Percentiles rank a stretch among this genome's conserved stretches.
Evolutionary conservation across 1,140 invertebrate genomes (phyloP).

Genomic region (Ceratosolen fusciceps): DNA sequence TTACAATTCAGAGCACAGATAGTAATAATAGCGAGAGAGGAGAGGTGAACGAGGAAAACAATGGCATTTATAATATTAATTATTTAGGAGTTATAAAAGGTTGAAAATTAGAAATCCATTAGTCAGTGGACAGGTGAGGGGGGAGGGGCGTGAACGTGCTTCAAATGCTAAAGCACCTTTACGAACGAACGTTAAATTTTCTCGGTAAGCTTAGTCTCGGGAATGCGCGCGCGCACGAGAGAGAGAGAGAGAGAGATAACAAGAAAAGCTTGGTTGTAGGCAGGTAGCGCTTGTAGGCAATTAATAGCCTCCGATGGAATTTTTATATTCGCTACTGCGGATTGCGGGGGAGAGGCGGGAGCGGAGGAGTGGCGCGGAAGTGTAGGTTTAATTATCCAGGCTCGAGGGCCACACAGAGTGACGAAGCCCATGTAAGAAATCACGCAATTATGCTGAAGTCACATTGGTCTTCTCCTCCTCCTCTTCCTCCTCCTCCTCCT

Average conservation of each 20-base stretch:
- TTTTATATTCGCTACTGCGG: conserved; percentile 8
- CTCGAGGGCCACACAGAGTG: conserved; percentile 23
- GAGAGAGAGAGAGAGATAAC: no score
- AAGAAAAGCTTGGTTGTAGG: neutral
- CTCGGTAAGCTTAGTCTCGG: neutral
- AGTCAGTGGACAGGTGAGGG: no score
- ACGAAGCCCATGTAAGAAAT: conserved; percentile 24
- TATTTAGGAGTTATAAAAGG: no score
- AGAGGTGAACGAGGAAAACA: no score
- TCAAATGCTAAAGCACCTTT: no score
- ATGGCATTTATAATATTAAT: no score
- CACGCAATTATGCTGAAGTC: conserved; percentile 27
- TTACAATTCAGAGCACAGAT: no score
- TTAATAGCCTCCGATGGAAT: conserved; percentile 5
- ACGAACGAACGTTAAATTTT: neutral
- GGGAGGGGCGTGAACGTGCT: no score
- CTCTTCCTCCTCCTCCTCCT: neutral
- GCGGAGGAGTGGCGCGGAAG: neutral
- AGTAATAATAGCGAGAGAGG: no score
- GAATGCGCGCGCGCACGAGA: no score
- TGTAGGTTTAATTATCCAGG: neutral
- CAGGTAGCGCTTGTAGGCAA: neutral
- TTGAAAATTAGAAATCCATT: no score
- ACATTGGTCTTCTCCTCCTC: neutral
- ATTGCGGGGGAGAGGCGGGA: neutral